Conservation (phyloP, 2,113 vertebrate species). For the Labrus mixtus region DNA sequence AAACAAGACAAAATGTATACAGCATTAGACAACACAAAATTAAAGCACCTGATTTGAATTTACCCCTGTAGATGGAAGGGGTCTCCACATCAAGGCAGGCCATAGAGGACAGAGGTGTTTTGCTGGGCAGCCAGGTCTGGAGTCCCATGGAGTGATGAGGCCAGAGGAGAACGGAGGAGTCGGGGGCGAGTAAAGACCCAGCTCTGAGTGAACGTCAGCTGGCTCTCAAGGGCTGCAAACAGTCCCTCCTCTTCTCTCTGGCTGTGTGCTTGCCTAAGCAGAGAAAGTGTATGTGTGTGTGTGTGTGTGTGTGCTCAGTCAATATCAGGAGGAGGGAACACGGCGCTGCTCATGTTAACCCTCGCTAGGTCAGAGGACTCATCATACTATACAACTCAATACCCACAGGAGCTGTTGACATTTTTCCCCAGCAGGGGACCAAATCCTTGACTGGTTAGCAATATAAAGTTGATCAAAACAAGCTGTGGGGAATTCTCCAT, state of each 20-base stretch:
- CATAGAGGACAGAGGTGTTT: slow-evolving; percentile 74
- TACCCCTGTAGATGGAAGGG: slow-evolving; percentile 81
- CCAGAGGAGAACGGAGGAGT: slow-evolving; percentile 42
- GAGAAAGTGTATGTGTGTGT: slow-evolving; percentile 53
- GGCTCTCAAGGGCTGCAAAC: slow-evolving; percentile 50
- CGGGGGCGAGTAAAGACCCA: slow-evolving; percentile 58
- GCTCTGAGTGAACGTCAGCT: slow-evolving; percentile 56
- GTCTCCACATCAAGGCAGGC: slow-evolving; percentile 84
- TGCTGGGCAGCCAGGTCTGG: slow-evolving; percentile 73
- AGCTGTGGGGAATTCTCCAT: slow-evolving; percentile 32
- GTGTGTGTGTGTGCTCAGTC: slow-evolving; percentile 44
- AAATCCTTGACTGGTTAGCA: slow-evolving; percentile 8
- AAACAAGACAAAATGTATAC: background rate
- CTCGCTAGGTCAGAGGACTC: slow-evolving; percentile 57
- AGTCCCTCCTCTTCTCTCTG: slow-evolving; percentile 66
- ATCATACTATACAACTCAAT: background rate
- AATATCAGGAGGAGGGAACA: slow-evolving; percentile 78
- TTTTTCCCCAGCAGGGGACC: slow-evolving; percentile 10
- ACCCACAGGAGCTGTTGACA: slow-evolving; percentile 8
- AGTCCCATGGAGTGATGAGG: slow-evolving; percentile 82
- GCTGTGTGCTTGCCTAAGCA: slow-evolving; percentile 63
- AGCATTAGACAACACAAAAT: slow-evolving; percentile 10
- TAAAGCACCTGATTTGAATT: slow-evolving; percentile 79
- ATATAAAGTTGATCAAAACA: slow-evolving; percentile 43
- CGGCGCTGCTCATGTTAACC: slow-evolving; percentile 74